These are phyloP conservation scores for Urocolius indicus DNA, from an alignment of 2,113 vertebrate genomes.

Conservation along the genomic window DNA sequence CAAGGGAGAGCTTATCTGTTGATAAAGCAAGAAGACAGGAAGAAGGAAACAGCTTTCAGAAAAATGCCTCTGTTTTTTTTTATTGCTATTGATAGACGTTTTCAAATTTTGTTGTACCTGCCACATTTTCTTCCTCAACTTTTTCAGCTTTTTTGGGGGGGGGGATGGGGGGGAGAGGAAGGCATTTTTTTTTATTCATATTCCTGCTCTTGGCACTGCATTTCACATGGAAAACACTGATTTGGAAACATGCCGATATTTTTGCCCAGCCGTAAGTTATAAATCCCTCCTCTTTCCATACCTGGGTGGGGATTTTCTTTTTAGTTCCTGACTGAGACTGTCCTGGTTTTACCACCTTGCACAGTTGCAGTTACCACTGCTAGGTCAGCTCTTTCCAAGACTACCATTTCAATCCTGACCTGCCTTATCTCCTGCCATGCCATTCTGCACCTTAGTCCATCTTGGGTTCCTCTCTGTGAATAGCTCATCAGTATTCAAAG, in stretches of 20 bases:
- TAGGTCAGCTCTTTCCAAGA: not conserved
- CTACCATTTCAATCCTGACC: not conserved
- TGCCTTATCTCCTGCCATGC: not conserved
- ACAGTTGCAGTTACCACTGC: not conserved
- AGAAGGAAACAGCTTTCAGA: not conserved
- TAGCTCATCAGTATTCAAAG: not conserved
- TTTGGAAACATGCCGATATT: not conserved
- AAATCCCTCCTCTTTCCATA: not conserved
- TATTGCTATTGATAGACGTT: not conserved
- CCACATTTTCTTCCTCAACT: not conserved
- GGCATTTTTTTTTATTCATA: not conserved
- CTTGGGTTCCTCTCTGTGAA: not conserved
- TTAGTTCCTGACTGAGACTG: not conserved
- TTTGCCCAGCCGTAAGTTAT: not conserved
- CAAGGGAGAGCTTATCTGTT: not conserved
- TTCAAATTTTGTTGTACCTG: not conserved
- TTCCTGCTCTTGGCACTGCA: not conserved
- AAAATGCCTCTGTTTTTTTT: not conserved
- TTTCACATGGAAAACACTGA: not conserved
- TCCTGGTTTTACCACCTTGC: not conserved
- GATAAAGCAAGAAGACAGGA: not conserved
- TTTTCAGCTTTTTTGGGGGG: not conserved
- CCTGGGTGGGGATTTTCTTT: not conserved
- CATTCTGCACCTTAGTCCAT: not conserved
- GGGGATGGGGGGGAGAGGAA: too few species aligned